These are phyloP conservation scores for Coleophora deauratella DNA, from an alignment of 2,888 invertebrate species.

Conservation along the genomic window DNA sequence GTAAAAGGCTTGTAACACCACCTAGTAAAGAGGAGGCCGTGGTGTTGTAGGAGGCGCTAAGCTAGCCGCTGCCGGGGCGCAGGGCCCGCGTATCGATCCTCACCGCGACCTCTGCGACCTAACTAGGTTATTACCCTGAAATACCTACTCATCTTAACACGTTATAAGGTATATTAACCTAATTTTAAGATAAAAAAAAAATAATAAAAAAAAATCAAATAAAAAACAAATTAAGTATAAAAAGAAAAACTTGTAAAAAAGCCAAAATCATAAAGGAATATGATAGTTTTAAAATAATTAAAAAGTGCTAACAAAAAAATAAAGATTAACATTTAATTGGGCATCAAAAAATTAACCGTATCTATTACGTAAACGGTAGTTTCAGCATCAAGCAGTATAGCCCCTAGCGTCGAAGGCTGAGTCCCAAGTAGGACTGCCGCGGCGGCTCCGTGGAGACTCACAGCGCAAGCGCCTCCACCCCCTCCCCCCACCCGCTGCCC, in stretches of 20 bases:
- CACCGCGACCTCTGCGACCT: slow-evolving; percentile 32
- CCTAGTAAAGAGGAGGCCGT: slow-evolving; percentile 24
- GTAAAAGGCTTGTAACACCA: slow-evolving; percentile 18
- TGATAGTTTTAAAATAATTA: no score
- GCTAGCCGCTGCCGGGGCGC: slow-evolving; percentile 41
- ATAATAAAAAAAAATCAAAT: no score
- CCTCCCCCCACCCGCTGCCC: slow-evolving; percentile 48
- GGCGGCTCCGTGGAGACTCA: slow-evolving; percentile 47
- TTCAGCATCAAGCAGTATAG: slow-evolving; percentile 15
- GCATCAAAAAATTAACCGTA: no score
- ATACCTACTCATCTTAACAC: no score
- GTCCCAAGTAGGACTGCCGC: slow-evolving; percentile 61
- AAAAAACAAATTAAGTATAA: no score
- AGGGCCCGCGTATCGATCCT: slow-evolving; percentile 44
- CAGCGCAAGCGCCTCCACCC: slow-evolving; percentile 59
- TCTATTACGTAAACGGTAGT: slow-evolving; percentile 32
- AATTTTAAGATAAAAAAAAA: no score
- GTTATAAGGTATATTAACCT: no score
- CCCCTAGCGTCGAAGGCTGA: slow-evolving; percentile 33
- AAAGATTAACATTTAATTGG: no score
- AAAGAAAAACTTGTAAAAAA: no score
- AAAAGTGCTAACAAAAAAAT: no score
- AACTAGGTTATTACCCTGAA: slow-evolving; percentile 27
- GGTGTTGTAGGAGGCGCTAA: slow-evolving; percentile 44
- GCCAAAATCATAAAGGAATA: no score